Conservation (phyloP, 2,888 invertebrate genomes). For the Cephus sareptanus region DNA sequence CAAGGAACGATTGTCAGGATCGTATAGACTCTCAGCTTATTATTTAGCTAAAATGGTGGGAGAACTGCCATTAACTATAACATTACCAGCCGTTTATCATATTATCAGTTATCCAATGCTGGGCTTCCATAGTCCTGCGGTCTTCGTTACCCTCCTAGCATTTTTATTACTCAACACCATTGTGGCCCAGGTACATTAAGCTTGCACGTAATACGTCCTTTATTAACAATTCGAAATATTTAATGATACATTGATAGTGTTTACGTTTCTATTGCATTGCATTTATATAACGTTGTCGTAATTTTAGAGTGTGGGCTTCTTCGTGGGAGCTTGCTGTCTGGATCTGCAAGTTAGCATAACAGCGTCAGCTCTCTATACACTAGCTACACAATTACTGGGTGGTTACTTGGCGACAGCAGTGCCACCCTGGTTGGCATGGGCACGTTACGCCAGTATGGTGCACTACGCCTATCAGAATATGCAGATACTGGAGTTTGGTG, state of each 20-base stretch:
- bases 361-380: constrained; percentile 79
- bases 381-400: constrained; percentile 82
- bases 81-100: constrained; percentile 81
- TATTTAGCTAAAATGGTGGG: constrained; percentile 86
- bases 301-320: constrained; percentile 77
- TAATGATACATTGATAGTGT: not conserved
- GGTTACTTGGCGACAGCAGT: constrained; percentile 79
- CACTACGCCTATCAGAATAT: constrained; percentile 85
- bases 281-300: not conserved
- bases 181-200: constrained; percentile 73
- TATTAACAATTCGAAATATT: not conserved
- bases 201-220: not conserved
- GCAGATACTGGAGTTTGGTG: constrained; percentile 81
- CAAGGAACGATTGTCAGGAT: constrained; percentile 82
- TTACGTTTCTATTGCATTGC: not conserved
- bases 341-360: constrained; percentile 84
- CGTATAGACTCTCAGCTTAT: constrained; percentile 83
- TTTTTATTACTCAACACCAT: constrained; percentile 78
- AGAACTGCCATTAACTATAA: constrained; percentile 80
- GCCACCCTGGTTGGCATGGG: constrained; percentile 79
- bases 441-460: constrained; percentile 80
- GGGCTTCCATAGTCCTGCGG: constrained; percentile 73
- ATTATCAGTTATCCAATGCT: constrained; percentile 82
- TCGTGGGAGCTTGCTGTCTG: constrained; percentile 81
- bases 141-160: constrained; percentile 76